Evolutionary conservation across 2,797 vertebrate genomes (phyloP), one percentile per base, ranked within the genome.

Genomic region (Sebastes miniatus): DNA sequence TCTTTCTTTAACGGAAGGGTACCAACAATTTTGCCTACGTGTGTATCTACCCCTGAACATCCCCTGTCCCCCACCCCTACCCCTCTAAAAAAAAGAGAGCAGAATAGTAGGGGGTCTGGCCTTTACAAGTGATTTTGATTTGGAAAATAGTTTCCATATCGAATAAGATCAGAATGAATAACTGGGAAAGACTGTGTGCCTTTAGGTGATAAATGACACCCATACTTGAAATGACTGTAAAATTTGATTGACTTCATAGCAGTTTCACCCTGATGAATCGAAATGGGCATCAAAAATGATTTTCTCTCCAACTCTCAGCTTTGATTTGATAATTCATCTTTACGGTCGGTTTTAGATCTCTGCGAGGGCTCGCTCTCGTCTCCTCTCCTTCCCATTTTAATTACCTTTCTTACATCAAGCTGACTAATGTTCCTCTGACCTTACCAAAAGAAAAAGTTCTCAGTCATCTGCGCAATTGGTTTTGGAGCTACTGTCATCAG

Each of bases 241-340:
- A 80, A 82, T 52, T 22, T 68, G 64, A 87, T 62, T 73, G 77
- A 74, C 79, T 76, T 62, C n/a, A 47, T 69, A 62, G 20, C 56
- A 73, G 64, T 39, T 71, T 58, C 73, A 73, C 57, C 18, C 32
- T 43, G 65, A 56, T 71, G 78, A 83, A 80, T 78, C 43, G 76
- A 73, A 83, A 77, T 50, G 43, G 62, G 31, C 73, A 62, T 83
- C 36, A 70, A 69, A 73, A 61, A 24, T 31, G n/a, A 50, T 56
- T 67, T 69, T 64, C 63, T n/a, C 18, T n/a, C 11, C 27, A 66
- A 52, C 31, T 58, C 58, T 68, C 31, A n/a, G 47, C 79, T 81
- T 77, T 84, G 62, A 88, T 84, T 88, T 63, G 83, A 86, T 88
- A 80, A 90, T 71, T 92, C 69, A 87, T 89, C 66, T 83, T 82